These are phyloP conservation scores for Orthonevra nobilis DNA, from an alignment of 2,888 invertebrate genomes.

Conservation along the genomic window DNA sequence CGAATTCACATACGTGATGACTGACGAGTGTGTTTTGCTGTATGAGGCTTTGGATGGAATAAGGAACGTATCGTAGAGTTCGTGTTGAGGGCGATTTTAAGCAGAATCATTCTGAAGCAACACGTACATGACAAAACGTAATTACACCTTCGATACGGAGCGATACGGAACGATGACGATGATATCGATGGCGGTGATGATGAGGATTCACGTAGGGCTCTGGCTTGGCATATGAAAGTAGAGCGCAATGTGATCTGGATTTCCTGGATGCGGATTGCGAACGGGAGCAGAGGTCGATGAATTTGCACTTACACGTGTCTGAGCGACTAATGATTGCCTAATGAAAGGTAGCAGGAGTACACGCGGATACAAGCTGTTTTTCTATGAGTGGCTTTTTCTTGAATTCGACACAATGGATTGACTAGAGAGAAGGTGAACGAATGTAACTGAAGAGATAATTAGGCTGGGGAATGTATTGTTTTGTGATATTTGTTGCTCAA, in stretches of 20 bases:
- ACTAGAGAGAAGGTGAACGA: not conserved
- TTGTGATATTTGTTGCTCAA: too few relatives aligned
- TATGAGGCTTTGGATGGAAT: constrained; percentile 18
- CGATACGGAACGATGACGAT: not conserved
- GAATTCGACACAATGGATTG: constrained; percentile 20
- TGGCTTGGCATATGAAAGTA: constrained; percentile 15
- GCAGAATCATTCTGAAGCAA: constrained; percentile 47
- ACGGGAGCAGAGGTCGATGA: constrained; percentile 64
- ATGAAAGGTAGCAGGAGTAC: constrained; percentile 43
- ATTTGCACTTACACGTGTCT: constrained; percentile 62
- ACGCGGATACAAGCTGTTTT: too few relatives aligned
- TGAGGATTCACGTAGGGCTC: constrained; percentile 28
- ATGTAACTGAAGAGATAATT: not conserved
- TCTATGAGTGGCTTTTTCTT: too few relatives aligned
- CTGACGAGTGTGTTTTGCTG: not conserved
- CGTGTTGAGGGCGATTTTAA: constrained; percentile 35
- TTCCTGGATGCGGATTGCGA: constrained; percentile 36
- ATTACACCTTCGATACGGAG: constrained; percentile 48
- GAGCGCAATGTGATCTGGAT: constrained; percentile 51
- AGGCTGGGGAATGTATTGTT: not conserved
- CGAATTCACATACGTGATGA: constrained; percentile 68
- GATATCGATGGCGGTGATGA: constrained; percentile 9
- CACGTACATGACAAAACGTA: constrained; percentile 64
- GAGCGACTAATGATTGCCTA: constrained; percentile 42
- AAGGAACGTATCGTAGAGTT: constrained; percentile 4